Evolutionary conservation across 1,140 invertebrate genomes (phyloP).

Genomic region (Triops cancriformis): DNA sequence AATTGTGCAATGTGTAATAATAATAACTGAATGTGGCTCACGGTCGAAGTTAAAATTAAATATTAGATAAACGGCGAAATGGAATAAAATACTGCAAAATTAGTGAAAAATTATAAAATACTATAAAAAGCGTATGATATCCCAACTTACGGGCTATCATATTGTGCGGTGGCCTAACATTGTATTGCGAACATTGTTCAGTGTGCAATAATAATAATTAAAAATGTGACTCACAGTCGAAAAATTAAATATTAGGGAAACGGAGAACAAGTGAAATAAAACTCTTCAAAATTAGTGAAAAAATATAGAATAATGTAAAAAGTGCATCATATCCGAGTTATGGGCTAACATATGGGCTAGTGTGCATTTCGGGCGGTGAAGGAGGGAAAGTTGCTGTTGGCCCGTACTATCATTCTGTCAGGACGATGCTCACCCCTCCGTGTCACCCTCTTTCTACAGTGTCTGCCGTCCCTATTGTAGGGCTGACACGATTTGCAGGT

Average conservation of each 20-base stretch:
- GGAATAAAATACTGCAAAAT: no score
- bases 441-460: background rate
- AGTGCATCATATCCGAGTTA: background rate
- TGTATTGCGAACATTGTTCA: no score
- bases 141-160: no score
- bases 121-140: no score
- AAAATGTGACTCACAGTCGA: no score
- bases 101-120: no score
- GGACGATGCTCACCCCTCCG: conserved; percentile 1
- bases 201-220: background rate
- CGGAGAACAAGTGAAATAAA: background rate
- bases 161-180: no score
- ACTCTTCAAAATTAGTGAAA: no score
- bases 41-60: no score
- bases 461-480: background rate
- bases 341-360: background rate
- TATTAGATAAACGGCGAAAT: no score
- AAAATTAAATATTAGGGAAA: background rate
- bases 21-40: no score
- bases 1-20: no score
- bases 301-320: background rate
- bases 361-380: background rate
- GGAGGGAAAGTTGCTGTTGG: background rate
- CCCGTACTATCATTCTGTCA: background rate
- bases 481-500: background rate